Percentiles rank a stretch among this genome's conserved stretches.
These are phyloP conservation scores for Poeciliopsis infans DNA, from an alignment of 2,797 vertebrate species.

Conservation along the genomic window DNA sequence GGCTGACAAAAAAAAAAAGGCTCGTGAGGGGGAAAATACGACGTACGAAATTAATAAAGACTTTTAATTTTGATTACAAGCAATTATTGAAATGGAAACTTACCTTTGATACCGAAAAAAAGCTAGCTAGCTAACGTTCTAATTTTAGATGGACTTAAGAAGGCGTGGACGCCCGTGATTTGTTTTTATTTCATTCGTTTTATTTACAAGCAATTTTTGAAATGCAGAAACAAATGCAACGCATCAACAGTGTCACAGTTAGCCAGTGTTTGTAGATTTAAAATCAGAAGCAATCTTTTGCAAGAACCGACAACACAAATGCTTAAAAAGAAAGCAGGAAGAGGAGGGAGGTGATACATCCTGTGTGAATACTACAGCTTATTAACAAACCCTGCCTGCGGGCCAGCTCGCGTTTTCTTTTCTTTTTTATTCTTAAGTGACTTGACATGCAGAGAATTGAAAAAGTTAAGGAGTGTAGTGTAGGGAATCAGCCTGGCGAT, in stretches of 20 bases:
- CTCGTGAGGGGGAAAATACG: too few species aligned
- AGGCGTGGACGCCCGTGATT: too few species aligned
- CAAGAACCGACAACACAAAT: conserved; percentile 69
- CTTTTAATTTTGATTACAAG: too few species aligned
- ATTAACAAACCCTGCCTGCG: conserved; percentile 90
- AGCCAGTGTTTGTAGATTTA: conserved; percentile 78
- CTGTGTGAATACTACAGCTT: conserved; percentile 79
- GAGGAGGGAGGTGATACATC: conserved; percentile 83
- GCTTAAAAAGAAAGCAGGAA: conserved; percentile 60
- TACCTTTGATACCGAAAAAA: too few species aligned
- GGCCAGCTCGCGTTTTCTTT: conserved; percentile 79
- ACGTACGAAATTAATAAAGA: too few species aligned
- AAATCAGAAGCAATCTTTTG: conserved; percentile 72
- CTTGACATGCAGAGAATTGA: conserved; percentile 68
- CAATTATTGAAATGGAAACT: too few species aligned
- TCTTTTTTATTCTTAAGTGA: conserved; percentile 38
- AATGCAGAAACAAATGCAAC: conserved; percentile 78
- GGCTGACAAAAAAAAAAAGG: too few species aligned
- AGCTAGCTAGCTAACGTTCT: too few species aligned
- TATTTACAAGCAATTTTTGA: conserved; percentile 83
- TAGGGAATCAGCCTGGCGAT: conserved; percentile 38
- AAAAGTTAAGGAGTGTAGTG: conserved; percentile 68
- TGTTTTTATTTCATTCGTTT: conserved; percentile 66
- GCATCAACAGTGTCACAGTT: conserved; percentile 82
- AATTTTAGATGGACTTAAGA: too few species aligned